Percentiles rank a stretch among this genome's conserved stretches.
Evolutionary conservation across 2,113 vertebrate genomes (phyloP).

Genomic region (Gadus macrocephalus): DNA sequence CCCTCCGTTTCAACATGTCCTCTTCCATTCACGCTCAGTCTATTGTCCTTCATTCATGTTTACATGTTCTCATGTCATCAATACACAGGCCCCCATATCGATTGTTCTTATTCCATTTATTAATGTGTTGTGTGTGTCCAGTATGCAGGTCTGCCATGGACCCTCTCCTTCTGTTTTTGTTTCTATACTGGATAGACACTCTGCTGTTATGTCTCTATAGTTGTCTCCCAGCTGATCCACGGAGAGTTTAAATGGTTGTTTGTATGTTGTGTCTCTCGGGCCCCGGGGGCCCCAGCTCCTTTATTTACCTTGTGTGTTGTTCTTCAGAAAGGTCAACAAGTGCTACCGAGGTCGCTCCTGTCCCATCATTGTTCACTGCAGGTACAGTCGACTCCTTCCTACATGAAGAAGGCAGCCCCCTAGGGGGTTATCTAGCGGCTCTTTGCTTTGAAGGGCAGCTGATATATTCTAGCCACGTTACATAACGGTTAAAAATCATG

Average conservation of each 20-base stretch:
- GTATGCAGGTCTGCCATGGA: no score
- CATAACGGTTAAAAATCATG: no score
- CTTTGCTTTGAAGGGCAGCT: neutral
- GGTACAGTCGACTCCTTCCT: conserved; percentile 66
- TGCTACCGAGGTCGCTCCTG: conserved; percentile 97
- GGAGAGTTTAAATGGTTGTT: neutral
- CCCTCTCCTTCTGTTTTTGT: no score
- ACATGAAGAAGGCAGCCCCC: neutral
- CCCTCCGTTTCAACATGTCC: conserved; percentile 23
- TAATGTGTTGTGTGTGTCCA: no score
- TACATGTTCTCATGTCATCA: neutral
- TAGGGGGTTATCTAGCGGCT: neutral
- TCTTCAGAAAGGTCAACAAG: conserved; percentile 97
- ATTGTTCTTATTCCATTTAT: no score
- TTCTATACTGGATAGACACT: no score
- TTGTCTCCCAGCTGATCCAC: neutral
- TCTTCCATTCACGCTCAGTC: neutral
- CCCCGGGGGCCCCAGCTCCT: neutral
- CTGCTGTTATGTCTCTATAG: no score
- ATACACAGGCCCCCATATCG: no score
- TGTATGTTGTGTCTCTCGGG: neutral
- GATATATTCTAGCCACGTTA: no score
- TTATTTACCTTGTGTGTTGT: conserved; percentile 35
- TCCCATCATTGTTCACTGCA: conserved; percentile 97
- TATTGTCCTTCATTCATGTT: no score